Percentiles rank a stretch among this genome's conserved stretches.
Evolutionary conservation across 2,888 invertebrate genomes (phyloP).

Genomic region (Drosophila suboccidentalis): DNA sequence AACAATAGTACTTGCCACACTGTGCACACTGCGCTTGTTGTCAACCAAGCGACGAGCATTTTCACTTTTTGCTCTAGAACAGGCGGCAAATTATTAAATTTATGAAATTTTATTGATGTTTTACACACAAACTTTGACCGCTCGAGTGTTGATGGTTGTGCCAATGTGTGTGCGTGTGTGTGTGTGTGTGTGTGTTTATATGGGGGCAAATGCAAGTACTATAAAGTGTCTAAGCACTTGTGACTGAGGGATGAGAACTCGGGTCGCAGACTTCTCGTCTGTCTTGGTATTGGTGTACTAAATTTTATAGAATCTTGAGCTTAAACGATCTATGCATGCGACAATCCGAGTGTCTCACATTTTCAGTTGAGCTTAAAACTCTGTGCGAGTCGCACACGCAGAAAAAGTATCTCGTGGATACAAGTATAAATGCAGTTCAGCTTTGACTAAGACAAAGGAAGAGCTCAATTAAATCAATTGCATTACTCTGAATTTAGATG

Average conservation of each 20-base stretch:
- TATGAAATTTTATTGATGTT: constrained; percentile 78
- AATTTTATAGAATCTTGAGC: constrained; percentile 67
- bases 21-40: constrained; percentile 48
- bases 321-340: constrained; percentile 59
- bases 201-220: constrained; percentile 34
- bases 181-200: constrained; percentile 19
- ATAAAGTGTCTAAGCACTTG: constrained; percentile 49
- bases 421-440: constrained; percentile 24
- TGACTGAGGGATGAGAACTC: constrained; percentile 35
- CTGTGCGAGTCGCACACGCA: constrained; percentile 62
- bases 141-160: constrained; percentile 48
- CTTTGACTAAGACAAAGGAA: constrained; percentile 43
- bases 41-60: constrained; percentile 48
- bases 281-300: constrained; percentile 58
- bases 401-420: constrained; percentile 31
- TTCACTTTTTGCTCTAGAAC: constrained; percentile 72
- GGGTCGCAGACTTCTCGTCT: constrained; percentile 25
- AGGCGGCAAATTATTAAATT: constrained; percentile 74
- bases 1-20: constrained; percentile 24
- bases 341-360: constrained; percentile 21
- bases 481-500: constrained; percentile 22
- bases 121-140: constrained; percentile 75
- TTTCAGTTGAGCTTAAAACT: constrained; percentile 71
- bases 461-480: constrained; percentile 51
- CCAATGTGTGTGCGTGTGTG: constrained; percentile 15